Conservation (phyloP, 2,888 invertebrate genomes). For the Laspeyria flexula region DNA sequence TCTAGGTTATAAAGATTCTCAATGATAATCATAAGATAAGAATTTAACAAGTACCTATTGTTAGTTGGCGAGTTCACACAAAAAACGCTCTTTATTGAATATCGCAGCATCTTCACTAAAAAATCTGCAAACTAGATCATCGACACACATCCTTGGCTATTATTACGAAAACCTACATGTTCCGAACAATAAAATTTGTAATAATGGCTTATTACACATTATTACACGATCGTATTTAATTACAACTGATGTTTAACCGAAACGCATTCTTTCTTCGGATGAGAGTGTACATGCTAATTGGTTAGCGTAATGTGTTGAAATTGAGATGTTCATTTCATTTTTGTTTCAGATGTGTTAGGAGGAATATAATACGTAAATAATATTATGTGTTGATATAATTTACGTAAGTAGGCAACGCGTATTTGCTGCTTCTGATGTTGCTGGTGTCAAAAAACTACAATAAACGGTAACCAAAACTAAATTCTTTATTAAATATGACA, state of each 20-base stretch:
- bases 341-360: neutral
- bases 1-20: too few species aligned
- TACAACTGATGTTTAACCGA: slow-evolving; percentile 23
- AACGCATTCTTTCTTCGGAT: slow-evolving; percentile 15
- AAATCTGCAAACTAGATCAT: slow-evolving; percentile 14
- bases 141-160: slow-evolving; percentile 9
- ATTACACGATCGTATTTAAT: slow-evolving; percentile 35
- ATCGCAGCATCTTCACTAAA: slow-evolving; percentile 6
- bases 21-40: too few species aligned
- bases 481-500: too few species aligned
- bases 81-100: too few species aligned
- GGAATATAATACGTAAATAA: too few species aligned
- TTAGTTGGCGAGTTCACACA: too few species aligned
- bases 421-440: too few species aligned
- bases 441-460: too few species aligned
- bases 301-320: neutral
- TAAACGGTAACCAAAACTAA: too few species aligned
- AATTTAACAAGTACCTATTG: too few species aligned
- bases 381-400: too few species aligned
- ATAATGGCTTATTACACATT: slow-evolving; percentile 25
- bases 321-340: neutral
- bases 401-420: too few species aligned
- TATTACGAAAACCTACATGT: slow-evolving; percentile 24
- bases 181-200: slow-evolving; percentile 36
- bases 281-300: slow-evolving; percentile 22